Base-by-base conservation (phyloP, 1,140 invertebrate species). In the Bombus fervidus region DNA sequence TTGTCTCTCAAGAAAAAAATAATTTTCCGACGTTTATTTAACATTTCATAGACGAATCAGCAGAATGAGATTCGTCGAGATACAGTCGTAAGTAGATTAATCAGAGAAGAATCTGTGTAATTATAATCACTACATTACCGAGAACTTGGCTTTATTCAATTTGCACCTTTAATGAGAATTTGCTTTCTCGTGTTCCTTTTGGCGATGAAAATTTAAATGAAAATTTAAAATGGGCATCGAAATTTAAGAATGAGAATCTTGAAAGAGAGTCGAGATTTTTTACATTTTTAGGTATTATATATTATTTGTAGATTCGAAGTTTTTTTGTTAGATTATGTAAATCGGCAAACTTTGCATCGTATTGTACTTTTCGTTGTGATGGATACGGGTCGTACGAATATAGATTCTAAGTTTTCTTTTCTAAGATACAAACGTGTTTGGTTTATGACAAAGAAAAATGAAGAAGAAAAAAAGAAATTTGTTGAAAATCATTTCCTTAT, bases 41-140 rank as follows among this genome's bases (percentile, higher is more conserved):
- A 59, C 18, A 59, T 37, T 59, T 76, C n/a, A 10, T 13, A 28
- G 34, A 4, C 25, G 74, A 76, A n/a, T 22, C 25, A 10, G 10
- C 5, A 12, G 34, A 59, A 53, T 18, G 6, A 37, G 74, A 76
- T 76, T 37, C 12, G 34, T 76, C 13, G 53, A 76, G 74, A 76
- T 76, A 57, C 12, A 76, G 34, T 59, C 53, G 43, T 15, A n/a
- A 47, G 18, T 22, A 31, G 31, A 25, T 34, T 76, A 76, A 76
- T 76, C 74, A n/a, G 13, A 10, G 25, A 5, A 34, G 28, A 39
- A 76, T 76, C 74, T 76, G 47, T 76, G 53, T 76, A 76, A 76
- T 76, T 76, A 59, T 76, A 76, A 76, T 39, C 34, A 53, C 8
- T 59, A 28, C 25, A 76, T 59, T 76, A 39, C 43, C 13, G 28